phyloP scores from a whole-genome alignment of 2,888 invertebrate species.

The Philereme transversata region DNA sequence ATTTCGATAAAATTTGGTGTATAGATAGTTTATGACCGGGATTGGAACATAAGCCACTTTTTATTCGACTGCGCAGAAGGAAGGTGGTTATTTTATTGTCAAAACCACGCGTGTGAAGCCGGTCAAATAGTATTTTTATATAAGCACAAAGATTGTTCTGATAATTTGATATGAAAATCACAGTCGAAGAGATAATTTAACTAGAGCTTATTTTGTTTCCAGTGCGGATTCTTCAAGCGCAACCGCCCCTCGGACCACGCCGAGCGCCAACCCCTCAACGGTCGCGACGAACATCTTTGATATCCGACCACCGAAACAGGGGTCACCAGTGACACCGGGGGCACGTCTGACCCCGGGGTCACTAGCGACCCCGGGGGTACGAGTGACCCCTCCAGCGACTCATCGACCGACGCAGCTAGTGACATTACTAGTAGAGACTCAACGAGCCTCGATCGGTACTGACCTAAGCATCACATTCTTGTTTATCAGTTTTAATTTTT shows the following conservation, averaged over 20 bases:
- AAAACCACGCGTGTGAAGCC: too few species aligned
- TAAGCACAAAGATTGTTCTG: too few species aligned
- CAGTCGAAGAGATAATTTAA: too few species aligned
- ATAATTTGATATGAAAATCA: too few species aligned
- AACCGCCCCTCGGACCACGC: constrained; percentile 92
- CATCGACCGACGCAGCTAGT: constrained; percentile 74
- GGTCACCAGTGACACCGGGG: constrained; percentile 44
- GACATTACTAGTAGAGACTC: constrained; percentile 78
- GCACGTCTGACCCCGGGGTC: constrained; percentile 24
- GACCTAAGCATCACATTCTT: constrained; percentile 44
- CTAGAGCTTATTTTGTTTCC: constrained; percentile 35
- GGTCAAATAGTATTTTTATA: too few species aligned
- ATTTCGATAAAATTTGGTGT: too few species aligned
- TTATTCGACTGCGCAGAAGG: too few species aligned
- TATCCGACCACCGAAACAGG: constrained; percentile 58
- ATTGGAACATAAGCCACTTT: too few species aligned
- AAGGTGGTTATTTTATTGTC: too few species aligned
- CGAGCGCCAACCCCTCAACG: constrained; percentile 92
- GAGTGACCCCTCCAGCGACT: constrained; percentile 48
- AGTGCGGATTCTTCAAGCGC: constrained; percentile 97
- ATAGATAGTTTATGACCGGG: too few species aligned
- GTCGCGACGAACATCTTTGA: constrained; percentile 92
- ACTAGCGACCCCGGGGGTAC: constrained; percentile 53
- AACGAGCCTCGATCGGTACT: constrained; percentile 73
- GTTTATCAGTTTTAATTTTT: constrained; percentile 48